A percentile compares a stretch with the other conserved stretches of the same genome.
Evolutionary conservation across 2,113 vertebrate species (phyloP).

Genomic region (Dendrocopos noguchii): DNA sequence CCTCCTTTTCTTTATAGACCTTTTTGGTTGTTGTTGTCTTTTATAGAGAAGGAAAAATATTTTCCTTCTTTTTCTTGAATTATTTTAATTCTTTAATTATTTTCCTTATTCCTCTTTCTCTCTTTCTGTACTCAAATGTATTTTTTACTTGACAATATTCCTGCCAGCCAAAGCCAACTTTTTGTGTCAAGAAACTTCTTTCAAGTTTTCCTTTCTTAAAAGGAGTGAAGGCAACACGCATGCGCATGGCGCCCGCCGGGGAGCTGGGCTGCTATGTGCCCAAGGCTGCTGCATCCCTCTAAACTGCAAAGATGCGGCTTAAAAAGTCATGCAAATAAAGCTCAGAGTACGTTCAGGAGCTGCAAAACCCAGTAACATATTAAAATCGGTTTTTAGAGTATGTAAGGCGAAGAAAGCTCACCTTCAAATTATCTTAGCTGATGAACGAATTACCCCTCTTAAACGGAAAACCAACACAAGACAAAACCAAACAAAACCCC

Average conservation of each 20-base stretch:
- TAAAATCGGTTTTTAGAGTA: neutral
- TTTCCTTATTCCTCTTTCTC: neutral
- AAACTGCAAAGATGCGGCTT: neutral
- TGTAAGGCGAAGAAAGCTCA: neutral
- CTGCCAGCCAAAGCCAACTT: neutral
- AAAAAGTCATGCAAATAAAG: neutral
- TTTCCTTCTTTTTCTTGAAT: constrained; percentile 19
- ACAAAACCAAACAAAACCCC: no score
- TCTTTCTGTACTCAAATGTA: neutral
- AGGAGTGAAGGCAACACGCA: neutral
- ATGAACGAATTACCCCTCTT: neutral
- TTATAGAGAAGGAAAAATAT: constrained; percentile 7
- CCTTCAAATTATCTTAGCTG: neutral
- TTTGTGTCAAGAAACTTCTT: constrained; percentile 23
- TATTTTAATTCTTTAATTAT: neutral
- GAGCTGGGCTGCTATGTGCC: no score
- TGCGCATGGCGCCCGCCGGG: neutral
- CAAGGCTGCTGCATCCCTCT: neutral
- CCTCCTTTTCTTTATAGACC: constrained; percentile 25
- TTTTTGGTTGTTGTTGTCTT: neutral
- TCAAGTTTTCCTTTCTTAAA: neutral
- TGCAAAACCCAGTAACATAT: neutral
- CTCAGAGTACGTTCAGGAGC: neutral
- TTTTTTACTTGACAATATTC: neutral
- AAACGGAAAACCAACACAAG: neutral